These are phyloP conservation scores for Pygocentrus nattereri DNA, from an alignment of 2,797 vertebrate species.

Conservation along the genomic window DNA sequence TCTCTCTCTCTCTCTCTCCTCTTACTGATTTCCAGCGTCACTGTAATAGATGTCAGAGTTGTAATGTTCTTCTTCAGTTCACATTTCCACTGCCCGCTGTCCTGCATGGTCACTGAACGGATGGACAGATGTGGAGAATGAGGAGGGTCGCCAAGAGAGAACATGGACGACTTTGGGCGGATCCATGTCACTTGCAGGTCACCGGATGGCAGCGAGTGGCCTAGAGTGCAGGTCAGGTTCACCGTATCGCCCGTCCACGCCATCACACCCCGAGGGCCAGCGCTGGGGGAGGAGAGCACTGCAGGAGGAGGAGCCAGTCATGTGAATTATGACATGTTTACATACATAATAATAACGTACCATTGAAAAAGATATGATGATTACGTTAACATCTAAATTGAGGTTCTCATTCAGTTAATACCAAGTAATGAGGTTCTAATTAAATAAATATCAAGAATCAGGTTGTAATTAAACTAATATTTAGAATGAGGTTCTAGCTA, in stretches of 20 bases:
- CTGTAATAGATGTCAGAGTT: slow-evolving; percentile 51
- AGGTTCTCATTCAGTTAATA: too few species aligned
- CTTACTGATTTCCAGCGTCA: slow-evolving; percentile 75
- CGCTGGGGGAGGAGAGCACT: background rate
- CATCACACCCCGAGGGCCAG: background rate
- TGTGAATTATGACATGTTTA: too few species aligned
- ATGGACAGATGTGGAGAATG: slow-evolving; percentile 40
- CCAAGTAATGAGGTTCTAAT: too few species aligned
- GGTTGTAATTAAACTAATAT: too few species aligned
- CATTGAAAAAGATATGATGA: too few species aligned
- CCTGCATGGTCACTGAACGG: slow-evolving; percentile 21
- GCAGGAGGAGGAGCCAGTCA: background rate
- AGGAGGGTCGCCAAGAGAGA: accelerated
- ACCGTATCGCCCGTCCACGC: too few species aligned
- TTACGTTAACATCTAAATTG: too few species aligned
- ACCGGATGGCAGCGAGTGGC: slow-evolving; percentile 18
- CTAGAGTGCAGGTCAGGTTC: slow-evolving; percentile 71
- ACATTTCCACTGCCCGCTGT: slow-evolving; percentile 71
- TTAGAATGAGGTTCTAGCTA: too few species aligned
- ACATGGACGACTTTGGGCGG: background rate
- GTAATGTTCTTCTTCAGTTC: slow-evolving; percentile 45
- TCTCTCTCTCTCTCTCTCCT: background rate
- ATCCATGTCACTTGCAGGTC: slow-evolving; percentile 61
- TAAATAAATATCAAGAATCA: too few species aligned
- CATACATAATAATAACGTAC: too few species aligned